phyloP scores from a whole-genome alignment of 2,113 vertebrate genomes.

The Todiramphus chloris region DNA sequence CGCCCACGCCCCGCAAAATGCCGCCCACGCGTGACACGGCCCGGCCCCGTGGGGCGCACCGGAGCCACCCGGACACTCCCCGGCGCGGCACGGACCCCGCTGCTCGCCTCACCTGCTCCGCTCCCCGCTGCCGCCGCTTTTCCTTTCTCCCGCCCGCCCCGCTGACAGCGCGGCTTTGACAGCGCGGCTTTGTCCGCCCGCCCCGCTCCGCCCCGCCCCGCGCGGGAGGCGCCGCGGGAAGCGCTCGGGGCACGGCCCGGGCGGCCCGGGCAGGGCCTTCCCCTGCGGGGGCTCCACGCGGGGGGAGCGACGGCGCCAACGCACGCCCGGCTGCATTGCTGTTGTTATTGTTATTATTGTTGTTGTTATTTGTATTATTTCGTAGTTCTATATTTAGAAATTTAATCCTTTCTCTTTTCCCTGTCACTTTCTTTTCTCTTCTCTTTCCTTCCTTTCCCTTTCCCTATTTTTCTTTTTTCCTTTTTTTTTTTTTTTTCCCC shows the following conservation, averaged over 20 bases:
- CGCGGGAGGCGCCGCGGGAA: constrained; percentile 33
- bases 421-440: too few relatives aligned
- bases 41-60: background rate
- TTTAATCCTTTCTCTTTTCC: background rate
- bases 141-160: constrained; percentile 34
- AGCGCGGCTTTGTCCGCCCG: constrained; percentile 76
- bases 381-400: background rate
- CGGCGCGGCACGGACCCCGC: constrained; percentile 19
- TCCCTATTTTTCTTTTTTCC: background rate
- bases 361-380: background rate
- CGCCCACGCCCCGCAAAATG: background rate
- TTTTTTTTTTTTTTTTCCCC: too few relatives aligned
- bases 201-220: constrained; percentile 45
- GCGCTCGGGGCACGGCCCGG: background rate
- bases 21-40: background rate
- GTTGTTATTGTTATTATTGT: accelerated
- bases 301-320: background rate
- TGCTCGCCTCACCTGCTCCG: constrained; percentile 18
- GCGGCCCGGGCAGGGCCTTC: accelerated
- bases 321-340: background rate
- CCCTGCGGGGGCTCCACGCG: background rate
- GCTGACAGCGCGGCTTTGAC: constrained; percentile 71
- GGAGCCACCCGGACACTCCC: background rate
- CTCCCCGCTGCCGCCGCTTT: constrained; percentile 11
- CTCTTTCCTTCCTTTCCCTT: background rate